phyloP scores from a whole-genome alignment of 1,140 invertebrate genomes.

The Meloidogyne floridensis region DNA sequence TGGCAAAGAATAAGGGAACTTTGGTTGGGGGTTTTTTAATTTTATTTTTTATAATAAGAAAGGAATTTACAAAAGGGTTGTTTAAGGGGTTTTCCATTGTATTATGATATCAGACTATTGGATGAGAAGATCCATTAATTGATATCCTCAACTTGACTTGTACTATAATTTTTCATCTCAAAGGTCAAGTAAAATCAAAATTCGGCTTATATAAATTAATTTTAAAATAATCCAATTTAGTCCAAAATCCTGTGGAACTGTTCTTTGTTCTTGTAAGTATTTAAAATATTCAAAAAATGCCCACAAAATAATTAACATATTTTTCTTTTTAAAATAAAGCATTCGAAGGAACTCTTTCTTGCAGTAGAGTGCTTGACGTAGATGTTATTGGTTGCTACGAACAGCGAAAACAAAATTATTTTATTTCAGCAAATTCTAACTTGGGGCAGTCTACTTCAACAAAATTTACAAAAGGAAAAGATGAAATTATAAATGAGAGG shows the following conservation, averaged over 20 bases:
- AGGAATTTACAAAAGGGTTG: not conserved
- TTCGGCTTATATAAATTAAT: no score
- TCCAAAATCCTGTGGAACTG: conserved; percentile 51
- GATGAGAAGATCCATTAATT: no score
- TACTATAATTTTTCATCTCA: no score
- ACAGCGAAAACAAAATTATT: conserved; percentile 22
- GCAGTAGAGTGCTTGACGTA: conserved; percentile 49
- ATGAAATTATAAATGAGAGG: not conserved
- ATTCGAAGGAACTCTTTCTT: conserved; percentile 47
- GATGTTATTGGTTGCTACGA: conserved; percentile 54
- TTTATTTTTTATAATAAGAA: not conserved
- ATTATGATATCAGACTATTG: no score
- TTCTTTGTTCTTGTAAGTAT: conserved; percentile 52
- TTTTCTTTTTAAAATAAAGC: conserved; percentile 6
- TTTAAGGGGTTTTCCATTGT: no score
- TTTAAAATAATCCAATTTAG: conserved; percentile 13
- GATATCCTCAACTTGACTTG: no score
- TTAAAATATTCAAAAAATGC: not conserved
- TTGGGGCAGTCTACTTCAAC: not conserved
- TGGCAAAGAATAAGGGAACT: conserved; percentile 51
- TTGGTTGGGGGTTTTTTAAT: conserved; percentile 15
- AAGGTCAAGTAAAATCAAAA: no score
- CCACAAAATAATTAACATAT: not conserved
- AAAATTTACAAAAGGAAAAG: not conserved
- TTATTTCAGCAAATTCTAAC: not conserved